phyloP scores from a whole-genome alignment of 2,888 invertebrate species.

The Diplazon laetatorius region DNA sequence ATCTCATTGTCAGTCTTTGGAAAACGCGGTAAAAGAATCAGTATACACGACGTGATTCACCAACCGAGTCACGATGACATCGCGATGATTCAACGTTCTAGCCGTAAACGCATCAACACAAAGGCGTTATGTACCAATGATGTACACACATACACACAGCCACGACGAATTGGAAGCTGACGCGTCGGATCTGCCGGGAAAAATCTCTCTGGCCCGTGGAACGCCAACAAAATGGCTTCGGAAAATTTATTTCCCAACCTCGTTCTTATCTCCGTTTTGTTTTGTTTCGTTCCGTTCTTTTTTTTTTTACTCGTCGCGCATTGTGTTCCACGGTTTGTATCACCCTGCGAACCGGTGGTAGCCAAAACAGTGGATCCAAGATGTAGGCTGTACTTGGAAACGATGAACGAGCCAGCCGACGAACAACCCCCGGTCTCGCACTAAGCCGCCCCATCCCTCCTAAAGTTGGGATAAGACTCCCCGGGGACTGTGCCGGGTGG shows the following conservation, averaged over 20 bases:
- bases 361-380: neutral
- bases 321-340: neutral
- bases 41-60: neutral
- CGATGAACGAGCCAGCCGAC: conserved; percentile 49
- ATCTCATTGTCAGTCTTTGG: neutral
- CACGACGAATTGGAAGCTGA: conserved; percentile 60
- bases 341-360: neutral
- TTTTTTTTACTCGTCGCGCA: conserved; percentile 29
- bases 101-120: conserved; percentile 36
- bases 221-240: conserved; percentile 46
- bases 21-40: neutral
- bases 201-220: conserved; percentile 32
- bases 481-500: conserved; percentile 66
- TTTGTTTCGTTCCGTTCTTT: conserved; percentile 66
- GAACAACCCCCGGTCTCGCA: conserved; percentile 57
- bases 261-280: conserved; percentile 66
- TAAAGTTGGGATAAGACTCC: conserved; percentile 73
- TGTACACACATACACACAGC: conserved; percentile 2
- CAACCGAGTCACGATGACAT: conserved; percentile 49
- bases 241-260: conserved; percentile 61
- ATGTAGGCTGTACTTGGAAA: conserved; percentile 29
- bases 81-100: conserved; percentile 32
- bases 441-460: too few species aligned
- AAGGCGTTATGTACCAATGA: too few species aligned
- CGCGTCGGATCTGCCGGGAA: conserved; percentile 49